Percentiles rank a stretch among this genome's conserved stretches.
Evolutionary conservation across 2,888 invertebrate species (phyloP).

Genomic region (Lissonota sp.): DNA sequence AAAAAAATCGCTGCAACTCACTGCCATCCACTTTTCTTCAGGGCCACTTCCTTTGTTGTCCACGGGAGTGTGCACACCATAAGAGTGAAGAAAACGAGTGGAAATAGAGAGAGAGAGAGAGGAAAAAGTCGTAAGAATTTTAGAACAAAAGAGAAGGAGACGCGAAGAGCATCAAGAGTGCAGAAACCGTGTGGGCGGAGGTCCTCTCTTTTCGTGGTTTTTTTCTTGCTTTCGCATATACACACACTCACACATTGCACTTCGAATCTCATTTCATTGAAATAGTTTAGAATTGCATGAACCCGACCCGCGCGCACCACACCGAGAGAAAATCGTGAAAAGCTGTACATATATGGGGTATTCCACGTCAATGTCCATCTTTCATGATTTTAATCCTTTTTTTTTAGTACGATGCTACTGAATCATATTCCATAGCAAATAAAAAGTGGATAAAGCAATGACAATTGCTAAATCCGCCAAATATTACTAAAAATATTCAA

Average conservation of each 20-base stretch:
- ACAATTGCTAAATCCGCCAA: too few relatives aligned
- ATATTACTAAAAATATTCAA: too few relatives aligned
- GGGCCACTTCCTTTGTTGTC: constrained; percentile 74
- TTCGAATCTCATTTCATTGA: constrained; percentile 79
- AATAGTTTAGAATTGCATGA: constrained; percentile 81
- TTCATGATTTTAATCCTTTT: too few relatives aligned
- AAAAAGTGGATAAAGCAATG: too few relatives aligned
- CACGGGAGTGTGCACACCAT: constrained; percentile 41
- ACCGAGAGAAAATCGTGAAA: constrained; percentile 45
- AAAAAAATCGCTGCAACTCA: constrained; percentile 44
- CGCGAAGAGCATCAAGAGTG: constrained; percentile 58
- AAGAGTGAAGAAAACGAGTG: constrained; percentile 19
- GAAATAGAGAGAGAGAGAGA: constrained; percentile 16
- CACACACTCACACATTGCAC: constrained; percentile 10
- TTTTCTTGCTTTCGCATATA: constrained; percentile 45
- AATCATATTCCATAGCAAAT: too few relatives aligned
- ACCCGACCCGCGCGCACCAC: constrained; percentile 53
- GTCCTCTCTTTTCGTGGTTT: constrained; percentile 41
- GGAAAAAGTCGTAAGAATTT: constrained; percentile 77
- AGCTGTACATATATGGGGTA: constrained; percentile 1
- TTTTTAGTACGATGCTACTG: too few relatives aligned
- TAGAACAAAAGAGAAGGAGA: constrained; percentile 75
- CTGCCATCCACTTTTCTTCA: constrained; percentile 67
- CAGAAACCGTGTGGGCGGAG: constrained; percentile 58
- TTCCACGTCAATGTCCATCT: too few relatives aligned